Base-by-base conservation (phyloP, 2,797 vertebrate genomes). In the Cercopithecus petaurista region DNA sequence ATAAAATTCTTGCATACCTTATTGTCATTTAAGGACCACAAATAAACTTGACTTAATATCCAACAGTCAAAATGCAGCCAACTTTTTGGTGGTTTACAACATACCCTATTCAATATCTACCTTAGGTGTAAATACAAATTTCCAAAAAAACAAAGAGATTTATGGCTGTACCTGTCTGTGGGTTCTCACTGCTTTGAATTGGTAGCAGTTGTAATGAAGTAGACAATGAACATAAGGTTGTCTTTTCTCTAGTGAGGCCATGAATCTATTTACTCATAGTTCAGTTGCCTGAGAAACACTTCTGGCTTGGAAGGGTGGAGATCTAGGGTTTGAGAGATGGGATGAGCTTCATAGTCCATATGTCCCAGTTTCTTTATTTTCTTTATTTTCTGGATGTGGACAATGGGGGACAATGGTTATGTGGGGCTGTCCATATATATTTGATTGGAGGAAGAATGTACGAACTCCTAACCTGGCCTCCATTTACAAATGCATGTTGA, bases 1-100 rank as follows among this genome's bases (percentile, higher is more conserved):
- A 59, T 89, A 89, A 93, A 82, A 70, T 39, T 2, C 22, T 93
- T 39, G 4, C 55, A 30, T 59, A 92, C 0, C 61, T 50, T n/a
- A 57, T 93, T 94, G 33, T 17, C 9, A 1, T 57, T 61, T 30
- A 89, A 85, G 28, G 64, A 5, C 41, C 36, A 88, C 57, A 86
- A 90, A 70, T 59, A 21, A 87, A 77, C n/a, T 95, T 81, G 80
- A 89, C 84, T 92, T 90, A 89, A 84, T 64, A 89, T 2, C 24
- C 43, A 55, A 33, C 5, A 88, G 48, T 48, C 48, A 93, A 89
- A 95, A 88, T 7, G 36, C 11, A 94, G 24, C 4, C 59, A 87
- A 55, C 4, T 92, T 61, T 84, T 95, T 70, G 30, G 61, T 93
- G 57, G 14, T 30, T 28, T 41, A 43, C 39, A 79, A 24, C 3